Conservation (phyloP, 2,888 invertebrate genomes). For the Aspidapion aeneum region DNA sequence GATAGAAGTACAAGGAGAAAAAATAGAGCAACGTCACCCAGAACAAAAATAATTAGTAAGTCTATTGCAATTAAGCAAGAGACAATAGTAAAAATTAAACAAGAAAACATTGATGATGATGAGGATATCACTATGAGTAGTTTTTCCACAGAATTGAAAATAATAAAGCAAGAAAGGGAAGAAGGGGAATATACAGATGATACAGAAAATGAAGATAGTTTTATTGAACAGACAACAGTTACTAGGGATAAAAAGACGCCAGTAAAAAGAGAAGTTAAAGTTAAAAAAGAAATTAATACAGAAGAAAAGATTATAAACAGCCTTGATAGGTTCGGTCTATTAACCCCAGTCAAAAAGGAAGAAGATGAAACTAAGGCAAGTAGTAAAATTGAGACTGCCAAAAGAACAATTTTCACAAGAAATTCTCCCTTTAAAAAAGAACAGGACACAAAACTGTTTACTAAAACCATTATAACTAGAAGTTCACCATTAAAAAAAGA, state of each 20-base stretch:
- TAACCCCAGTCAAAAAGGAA: slow-evolving; percentile 27
- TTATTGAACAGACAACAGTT: background rate
- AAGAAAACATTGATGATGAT: slow-evolving; percentile 7
- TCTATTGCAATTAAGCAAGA: background rate
- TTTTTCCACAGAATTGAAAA: slow-evolving; percentile 6
- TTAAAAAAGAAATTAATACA: background rate
- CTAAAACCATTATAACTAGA: background rate
- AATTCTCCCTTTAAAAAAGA: slow-evolving; percentile 23
- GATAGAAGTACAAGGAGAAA: too few species aligned
- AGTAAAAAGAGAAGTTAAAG: background rate
- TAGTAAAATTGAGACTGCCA: slow-evolving; percentile 21
- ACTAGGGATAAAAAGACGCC: background rate
- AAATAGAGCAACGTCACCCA: too few species aligned
- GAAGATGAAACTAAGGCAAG: slow-evolving; percentile 1
- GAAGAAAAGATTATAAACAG: background rate
- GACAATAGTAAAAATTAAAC: slow-evolving; percentile 5
- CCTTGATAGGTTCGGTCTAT: background rate
- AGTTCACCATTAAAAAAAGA: background rate
- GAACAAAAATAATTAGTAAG: background rate
- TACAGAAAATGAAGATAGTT: background rate
- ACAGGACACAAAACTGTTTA: background rate
- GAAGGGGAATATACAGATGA: slow-evolving; percentile 6
- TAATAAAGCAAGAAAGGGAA: slow-evolving; percentile 20
- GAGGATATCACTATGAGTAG: too few species aligned
- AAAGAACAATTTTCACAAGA: slow-evolving; percentile 25